These are phyloP conservation scores for Candidula unifasciata DNA, from an alignment of 2,888 invertebrate genomes.

Conservation along the genomic window DNA sequence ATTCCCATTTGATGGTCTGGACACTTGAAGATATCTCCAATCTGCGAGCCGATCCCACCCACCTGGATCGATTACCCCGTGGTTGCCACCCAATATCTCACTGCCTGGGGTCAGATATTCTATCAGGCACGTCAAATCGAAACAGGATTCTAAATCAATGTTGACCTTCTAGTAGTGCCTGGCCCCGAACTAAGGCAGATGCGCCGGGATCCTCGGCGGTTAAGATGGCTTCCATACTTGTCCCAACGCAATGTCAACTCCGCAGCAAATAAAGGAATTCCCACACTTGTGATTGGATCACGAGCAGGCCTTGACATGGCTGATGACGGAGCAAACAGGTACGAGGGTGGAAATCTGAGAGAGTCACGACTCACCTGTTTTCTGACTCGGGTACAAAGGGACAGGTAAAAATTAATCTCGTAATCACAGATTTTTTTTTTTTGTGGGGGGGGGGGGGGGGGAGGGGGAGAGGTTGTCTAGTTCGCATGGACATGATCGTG, in stretches of 20 bases:
- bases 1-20: constrained; percentile 36
- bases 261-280: constrained; percentile 39
- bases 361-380: constrained; percentile 21
- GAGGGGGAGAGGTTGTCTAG: too few species aligned
- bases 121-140: constrained; percentile 37
- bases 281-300: constrained; percentile 40
- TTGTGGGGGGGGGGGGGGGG: too few species aligned
- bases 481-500: too few species aligned
- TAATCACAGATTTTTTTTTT: too few species aligned
- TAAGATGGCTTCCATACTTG: constrained; percentile 39
- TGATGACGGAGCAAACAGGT: constrained; percentile 43
- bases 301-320: constrained; percentile 14
- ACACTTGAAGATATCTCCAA: constrained; percentile 5
- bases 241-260: constrained; percentile 39
- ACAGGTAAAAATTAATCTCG: too few species aligned
- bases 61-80: constrained; percentile 21
- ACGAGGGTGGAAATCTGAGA: constrained; percentile 16
- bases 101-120: background rate
- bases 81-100: constrained; percentile 35
- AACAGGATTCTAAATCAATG: constrained; percentile 41
- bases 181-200: constrained; percentile 38
- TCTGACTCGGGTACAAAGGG: background rate
- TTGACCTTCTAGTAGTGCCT: constrained; percentile 27
- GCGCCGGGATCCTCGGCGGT: background rate
- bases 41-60: background rate